These are phyloP conservation scores for Coracopsis vasa DNA, from an alignment of 2,113 vertebrate genomes.

Conservation along the genomic window DNA sequence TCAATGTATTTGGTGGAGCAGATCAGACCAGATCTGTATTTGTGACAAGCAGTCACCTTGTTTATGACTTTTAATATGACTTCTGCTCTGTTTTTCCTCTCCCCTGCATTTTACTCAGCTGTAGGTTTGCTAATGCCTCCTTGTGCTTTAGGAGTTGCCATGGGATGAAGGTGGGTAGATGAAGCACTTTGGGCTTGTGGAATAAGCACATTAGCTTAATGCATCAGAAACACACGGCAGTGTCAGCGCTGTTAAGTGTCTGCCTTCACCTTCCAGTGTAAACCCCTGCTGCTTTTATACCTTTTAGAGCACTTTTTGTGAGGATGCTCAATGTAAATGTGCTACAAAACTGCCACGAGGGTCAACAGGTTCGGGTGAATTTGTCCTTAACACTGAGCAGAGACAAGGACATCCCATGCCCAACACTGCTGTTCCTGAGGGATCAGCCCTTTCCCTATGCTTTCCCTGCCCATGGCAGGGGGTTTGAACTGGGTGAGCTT, in stretches of 20 bases:
- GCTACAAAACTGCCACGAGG: background rate
- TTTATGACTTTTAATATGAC: background rate
- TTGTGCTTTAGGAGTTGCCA: background rate
- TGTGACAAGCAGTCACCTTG: background rate
- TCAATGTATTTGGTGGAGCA: background rate
- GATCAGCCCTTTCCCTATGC: background rate
- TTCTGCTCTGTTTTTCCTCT: background rate
- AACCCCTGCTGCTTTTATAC: background rate
- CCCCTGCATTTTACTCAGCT: background rate
- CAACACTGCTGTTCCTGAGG: background rate
- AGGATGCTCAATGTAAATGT: background rate
- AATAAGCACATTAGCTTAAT: background rate
- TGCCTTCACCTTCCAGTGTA: background rate
- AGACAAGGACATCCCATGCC: background rate
- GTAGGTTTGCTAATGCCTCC: background rate
- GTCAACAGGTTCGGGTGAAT: background rate
- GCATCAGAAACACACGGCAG: background rate
- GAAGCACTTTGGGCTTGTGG: background rate
- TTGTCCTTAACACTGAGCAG: background rate
- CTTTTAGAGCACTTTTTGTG: fast-evolving
- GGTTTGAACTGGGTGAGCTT: background rate
- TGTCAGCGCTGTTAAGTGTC: fast-evolving
- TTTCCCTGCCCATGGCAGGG: background rate
- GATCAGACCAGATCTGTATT: background rate
- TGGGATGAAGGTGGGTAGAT: background rate